phyloP scores from a whole-genome alignment of 2,113 vertebrate species.

The Sardina pilchardus region DNA sequence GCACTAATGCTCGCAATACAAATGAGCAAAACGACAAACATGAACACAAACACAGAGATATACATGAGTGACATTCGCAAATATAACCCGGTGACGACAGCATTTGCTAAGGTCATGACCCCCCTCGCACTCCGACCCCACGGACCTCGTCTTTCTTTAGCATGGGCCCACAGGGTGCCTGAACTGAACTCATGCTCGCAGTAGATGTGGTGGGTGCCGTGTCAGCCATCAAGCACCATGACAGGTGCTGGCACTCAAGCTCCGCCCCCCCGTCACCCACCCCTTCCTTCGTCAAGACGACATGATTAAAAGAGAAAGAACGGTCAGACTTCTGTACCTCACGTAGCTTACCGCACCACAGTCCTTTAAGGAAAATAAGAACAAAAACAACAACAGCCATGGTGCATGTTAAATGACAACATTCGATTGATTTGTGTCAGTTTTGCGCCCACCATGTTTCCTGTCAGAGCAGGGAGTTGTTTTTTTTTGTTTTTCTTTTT shows the following conservation, averaged over 20 bases:
- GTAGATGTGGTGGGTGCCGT: background rate
- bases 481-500: background rate
- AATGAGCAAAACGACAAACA: slow-evolving; percentile 15
- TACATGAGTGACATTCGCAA: background rate
- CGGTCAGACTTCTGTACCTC: background rate
- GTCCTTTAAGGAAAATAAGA: background rate
- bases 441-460: background rate
- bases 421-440: background rate
- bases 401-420: background rate
- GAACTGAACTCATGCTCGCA: background rate
- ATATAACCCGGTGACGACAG: background rate
- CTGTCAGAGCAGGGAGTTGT: background rate
- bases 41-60: background rate
- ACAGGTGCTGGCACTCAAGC: background rate
- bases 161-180: background rate
- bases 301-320: background rate
- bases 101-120: background rate
- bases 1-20: slow-evolving; percentile 33
- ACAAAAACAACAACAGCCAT: background rate
- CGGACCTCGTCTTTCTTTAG: background rate
- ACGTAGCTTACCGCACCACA: background rate
- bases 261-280: background rate
- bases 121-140: background rate
- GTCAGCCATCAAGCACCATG: background rate
- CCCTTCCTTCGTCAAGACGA: background rate